These are phyloP conservation scores for Nannobrachium achirus DNA, from an alignment of 2,113 vertebrate species.

Conservation along the genomic window DNA sequence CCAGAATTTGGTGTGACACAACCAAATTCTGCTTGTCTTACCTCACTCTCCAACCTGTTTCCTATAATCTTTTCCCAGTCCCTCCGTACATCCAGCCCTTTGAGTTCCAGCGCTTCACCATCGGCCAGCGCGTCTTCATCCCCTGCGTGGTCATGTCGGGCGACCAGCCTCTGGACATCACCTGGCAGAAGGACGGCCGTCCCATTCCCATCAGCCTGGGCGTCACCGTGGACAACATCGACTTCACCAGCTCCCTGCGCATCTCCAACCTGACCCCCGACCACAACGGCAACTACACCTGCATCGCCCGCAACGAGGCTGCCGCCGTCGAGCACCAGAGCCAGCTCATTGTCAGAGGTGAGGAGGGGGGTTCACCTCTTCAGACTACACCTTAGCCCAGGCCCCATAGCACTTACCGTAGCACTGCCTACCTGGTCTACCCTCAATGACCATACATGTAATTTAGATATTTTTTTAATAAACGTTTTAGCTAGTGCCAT, in stretches of 20 bases:
- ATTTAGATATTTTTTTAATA: no score
- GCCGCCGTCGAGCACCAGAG: constrained; percentile 96
- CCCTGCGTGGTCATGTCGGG: constrained; percentile 98
- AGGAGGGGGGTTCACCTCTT: constrained; percentile 43
- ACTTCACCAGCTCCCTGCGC: constrained; percentile 96
- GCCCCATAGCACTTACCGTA: no score
- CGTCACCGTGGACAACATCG: constrained; percentile 97
- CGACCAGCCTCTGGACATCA: constrained; percentile 95
- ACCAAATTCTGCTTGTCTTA: no score
- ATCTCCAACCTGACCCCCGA: constrained; percentile 96
- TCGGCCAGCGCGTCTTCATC: constrained; percentile 97
- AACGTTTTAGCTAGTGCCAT: no score
- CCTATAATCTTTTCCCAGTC: constrained; percentile 75
- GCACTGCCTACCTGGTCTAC: no score
- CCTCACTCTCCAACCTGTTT: constrained; percentile 13
- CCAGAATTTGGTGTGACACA: no score
- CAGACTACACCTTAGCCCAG: no score
- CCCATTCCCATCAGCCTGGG: constrained; percentile 93
- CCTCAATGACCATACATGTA: no score
- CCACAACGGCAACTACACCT: constrained; percentile 98
- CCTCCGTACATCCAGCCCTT: constrained; percentile 98
- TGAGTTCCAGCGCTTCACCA: constrained; percentile 96
- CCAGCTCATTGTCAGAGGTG: constrained; percentile 96
- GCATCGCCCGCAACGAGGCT: constrained; percentile 96
- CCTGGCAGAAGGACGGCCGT: constrained; percentile 98